Base-by-base conservation (phyloP, 2,888 invertebrate species). In the Dorcus hopei region DNA sequence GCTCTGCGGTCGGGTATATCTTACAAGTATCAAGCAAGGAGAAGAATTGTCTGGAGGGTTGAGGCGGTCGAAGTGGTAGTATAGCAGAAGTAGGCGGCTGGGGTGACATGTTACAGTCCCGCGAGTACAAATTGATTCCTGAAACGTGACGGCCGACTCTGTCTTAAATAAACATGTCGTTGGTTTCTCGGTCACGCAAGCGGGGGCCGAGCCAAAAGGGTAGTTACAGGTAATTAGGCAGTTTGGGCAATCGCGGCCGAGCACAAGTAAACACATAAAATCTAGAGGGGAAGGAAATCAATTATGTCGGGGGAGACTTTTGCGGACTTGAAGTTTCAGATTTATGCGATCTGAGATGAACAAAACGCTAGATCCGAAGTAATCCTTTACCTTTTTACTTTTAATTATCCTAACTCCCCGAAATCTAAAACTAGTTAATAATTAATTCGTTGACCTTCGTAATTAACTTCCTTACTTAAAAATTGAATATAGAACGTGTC, bases 101-200 rank as follows among this genome's bases (percentile, higher is more conserved):
- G 63, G 64, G 65, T 62, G 65, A 65, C 65, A 67, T 55, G 68
- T 67, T 67, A 65, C 64, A 63, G 61, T 65, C 65, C 63, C 62
- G 58, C 61, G 64, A 61, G 65, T 65, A 68, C 70, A 68, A 70
- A 70, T 70, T 70, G 70, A 70, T 70, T 70, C 68, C 48, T 59
- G 67, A 64, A 64, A 67, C 68, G 67, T 66, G 68, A 59, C 57
- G 49, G 39, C 54, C 53, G 26, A 52, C 61, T 43, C 38, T 9
- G 43, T 26, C 58, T 66, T 64, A 66, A 67, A 68, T 69, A 69
- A 68, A 69, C 65, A 67, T 65, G 65, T 67, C 59, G 61, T 60
- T 59, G 63, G 61, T 61, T 62, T 52, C 47, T 58, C 57, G 65
- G 65, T 65, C 62, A 65, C 63, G 63, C 61, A 50, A 53, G 8